phyloP scores from a whole-genome alignment of 2,113 vertebrate species.

The Heptranchias perlo region DNA sequence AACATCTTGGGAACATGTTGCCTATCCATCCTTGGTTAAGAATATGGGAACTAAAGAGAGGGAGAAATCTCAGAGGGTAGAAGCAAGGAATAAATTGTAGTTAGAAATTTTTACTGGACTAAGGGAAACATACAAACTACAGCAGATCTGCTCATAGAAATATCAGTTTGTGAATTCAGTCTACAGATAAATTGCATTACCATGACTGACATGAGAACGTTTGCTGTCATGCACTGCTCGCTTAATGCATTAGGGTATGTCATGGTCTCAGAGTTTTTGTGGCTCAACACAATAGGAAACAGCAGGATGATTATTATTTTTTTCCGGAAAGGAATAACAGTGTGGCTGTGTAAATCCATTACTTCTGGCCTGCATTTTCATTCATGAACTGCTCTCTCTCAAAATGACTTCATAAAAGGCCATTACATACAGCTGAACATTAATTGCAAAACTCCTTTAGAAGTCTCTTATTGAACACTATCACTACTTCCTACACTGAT shows the following conservation, averaged over 20 bases:
- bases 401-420: constrained; percentile 7
- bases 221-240: background rate
- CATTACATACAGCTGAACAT: background rate
- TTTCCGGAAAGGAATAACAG: background rate
- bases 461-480: background rate
- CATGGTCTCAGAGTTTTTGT: background rate
- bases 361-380: background rate
- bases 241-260: background rate
- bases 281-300: background rate
- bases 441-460: background rate
- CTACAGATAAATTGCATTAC: background rate
- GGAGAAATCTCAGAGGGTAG: background rate
- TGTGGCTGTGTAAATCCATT: background rate
- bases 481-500: background rate
- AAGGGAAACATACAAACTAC: background rate
- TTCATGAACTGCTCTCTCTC: background rate
- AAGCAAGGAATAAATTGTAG: background rate
- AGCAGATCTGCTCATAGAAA: background rate
- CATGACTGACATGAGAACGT: background rate
- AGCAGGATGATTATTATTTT: constrained; percentile 19
- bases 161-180: background rate
- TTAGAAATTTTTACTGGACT: background rate
- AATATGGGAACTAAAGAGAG: background rate
- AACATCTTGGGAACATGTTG: background rate
- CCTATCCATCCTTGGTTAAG: background rate